Percentiles rank a stretch among this genome's conserved stretches.
Conservation (phyloP, 2,888 invertebrate species). For the Pteria penguin region DNA sequence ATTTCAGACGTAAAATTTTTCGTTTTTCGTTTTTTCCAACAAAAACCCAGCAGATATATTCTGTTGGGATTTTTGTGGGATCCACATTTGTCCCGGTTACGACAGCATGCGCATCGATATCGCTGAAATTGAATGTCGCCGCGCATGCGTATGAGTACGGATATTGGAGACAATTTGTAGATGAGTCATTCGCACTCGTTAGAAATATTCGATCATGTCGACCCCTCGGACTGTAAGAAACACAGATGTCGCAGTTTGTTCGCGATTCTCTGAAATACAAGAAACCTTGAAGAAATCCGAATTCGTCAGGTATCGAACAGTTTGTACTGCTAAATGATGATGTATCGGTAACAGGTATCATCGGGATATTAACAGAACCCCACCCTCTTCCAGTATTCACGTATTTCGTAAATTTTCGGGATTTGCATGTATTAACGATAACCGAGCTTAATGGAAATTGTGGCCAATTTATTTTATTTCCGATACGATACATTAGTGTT, state of each 20-base stretch:
- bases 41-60: not conserved
- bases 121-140: not conserved
- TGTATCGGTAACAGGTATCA: slow-evolving; percentile 17
- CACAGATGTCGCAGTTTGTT: not conserved
- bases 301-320: slow-evolving; percentile 22
- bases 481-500: slow-evolving; percentile 65
- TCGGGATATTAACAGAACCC: slow-evolving; percentile 2
- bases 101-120: not conserved
- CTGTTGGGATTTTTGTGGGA: not conserved
- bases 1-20: not conserved
- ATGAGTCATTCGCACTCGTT: not conserved
- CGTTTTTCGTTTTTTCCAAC: not conserved
- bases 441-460: slow-evolving; percentile 50
- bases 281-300: slow-evolving; percentile 15
- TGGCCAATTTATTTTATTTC: slow-evolving; percentile 68
- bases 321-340: slow-evolving; percentile 2
- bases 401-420: slow-evolving; percentile 47
- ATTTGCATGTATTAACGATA: slow-evolving; percentile 59
- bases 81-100: not conserved
- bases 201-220: not conserved
- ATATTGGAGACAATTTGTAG: not conserved
- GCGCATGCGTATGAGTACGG: not conserved
- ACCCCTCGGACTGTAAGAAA: not conserved
- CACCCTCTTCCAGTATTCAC: not conserved
- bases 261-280: slow-evolving; percentile 7